phyloP scores from a whole-genome alignment of 1,140 invertebrate species.

The Ceratosolen fusciceps region DNA sequence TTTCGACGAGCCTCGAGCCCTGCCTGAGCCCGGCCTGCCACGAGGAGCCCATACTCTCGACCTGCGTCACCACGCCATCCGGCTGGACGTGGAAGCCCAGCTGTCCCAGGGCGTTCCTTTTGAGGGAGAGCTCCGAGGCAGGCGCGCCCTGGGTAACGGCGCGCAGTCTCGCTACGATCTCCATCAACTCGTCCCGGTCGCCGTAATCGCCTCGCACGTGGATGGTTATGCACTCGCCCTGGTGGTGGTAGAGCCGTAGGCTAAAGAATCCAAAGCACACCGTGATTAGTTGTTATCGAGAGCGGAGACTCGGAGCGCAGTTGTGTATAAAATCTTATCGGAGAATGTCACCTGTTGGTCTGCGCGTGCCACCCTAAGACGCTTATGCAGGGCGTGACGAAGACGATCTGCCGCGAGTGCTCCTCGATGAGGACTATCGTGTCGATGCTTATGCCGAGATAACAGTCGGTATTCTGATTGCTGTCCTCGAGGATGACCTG shows the following conservation, averaged over 20 bases:
- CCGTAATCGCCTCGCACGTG: constrained; percentile 77
- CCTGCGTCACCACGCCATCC: constrained; percentile 95
- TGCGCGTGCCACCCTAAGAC: constrained; percentile 87
- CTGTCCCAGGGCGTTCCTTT: constrained; percentile 86
- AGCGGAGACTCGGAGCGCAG: no score
- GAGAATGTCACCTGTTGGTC: constrained; percentile 72
- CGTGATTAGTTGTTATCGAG: background rate
- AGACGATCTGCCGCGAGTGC: constrained; percentile 85
- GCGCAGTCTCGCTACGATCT: constrained; percentile 81
- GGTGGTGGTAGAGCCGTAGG: constrained; percentile 81
- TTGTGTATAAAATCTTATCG: no score
- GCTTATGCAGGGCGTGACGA: constrained; percentile 86
- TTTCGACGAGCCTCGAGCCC: constrained; percentile 92
- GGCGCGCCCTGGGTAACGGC: constrained; percentile 83
- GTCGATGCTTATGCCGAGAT: constrained; percentile 90
- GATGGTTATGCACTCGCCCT: constrained; percentile 88
- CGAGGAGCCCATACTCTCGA: constrained; percentile 89
- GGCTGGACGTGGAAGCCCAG: constrained; percentile 96
- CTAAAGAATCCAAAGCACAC: constrained; percentile 61
- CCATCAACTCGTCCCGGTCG: constrained; percentile 83
- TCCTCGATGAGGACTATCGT: constrained; percentile 91
- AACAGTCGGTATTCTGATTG: constrained; percentile 82
- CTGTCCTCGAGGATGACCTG: constrained; percentile 81
- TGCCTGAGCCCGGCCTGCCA: constrained; percentile 91
- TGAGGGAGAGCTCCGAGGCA: constrained; percentile 81